These are phyloP conservation scores for Saccostrea cuccullata DNA, from an alignment of 1,140 invertebrate genomes.

Conservation along the genomic window DNA sequence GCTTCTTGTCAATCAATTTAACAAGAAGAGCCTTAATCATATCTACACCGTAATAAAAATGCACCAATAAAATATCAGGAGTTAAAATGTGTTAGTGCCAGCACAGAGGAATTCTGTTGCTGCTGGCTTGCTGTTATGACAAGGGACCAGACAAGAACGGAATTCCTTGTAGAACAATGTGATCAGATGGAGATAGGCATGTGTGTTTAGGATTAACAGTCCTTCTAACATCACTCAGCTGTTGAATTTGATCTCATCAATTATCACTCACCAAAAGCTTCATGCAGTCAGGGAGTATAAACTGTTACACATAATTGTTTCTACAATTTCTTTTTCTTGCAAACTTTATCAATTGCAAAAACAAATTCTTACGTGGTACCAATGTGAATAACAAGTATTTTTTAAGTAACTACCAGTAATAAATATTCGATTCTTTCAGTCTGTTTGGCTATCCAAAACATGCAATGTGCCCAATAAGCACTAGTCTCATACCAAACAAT, in stretches of 20 bases:
- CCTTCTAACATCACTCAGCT: not conserved
- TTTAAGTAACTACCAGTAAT: no score
- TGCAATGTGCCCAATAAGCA: no score
- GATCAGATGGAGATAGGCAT: not conserved
- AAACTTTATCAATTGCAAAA: not conserved
- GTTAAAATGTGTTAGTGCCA: slow-evolving; percentile 14
- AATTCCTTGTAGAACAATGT: not conserved
- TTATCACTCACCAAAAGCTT: not conserved
- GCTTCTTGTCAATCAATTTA: slow-evolving; percentile 1
- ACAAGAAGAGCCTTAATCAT: not conserved
- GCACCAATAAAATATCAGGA: not conserved
- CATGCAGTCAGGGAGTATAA: not conserved
- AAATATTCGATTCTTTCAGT: no score
- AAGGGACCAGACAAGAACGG: not conserved
- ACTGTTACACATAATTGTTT: not conserved
- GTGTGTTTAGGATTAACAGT: not conserved
- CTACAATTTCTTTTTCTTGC: not conserved
- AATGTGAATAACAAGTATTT: no score
- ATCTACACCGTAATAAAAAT: slow-evolving; percentile 15
- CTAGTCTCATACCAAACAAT: not conserved
- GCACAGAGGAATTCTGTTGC: not conserved
- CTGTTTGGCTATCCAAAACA: no score
- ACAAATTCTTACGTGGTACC: no score
- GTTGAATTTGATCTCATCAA: not conserved
- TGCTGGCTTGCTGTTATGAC: not conserved